These are phyloP conservation scores for Onychostoma macrolepis DNA, from an alignment of 2,113 vertebrate genomes.

Conservation along the genomic window DNA sequence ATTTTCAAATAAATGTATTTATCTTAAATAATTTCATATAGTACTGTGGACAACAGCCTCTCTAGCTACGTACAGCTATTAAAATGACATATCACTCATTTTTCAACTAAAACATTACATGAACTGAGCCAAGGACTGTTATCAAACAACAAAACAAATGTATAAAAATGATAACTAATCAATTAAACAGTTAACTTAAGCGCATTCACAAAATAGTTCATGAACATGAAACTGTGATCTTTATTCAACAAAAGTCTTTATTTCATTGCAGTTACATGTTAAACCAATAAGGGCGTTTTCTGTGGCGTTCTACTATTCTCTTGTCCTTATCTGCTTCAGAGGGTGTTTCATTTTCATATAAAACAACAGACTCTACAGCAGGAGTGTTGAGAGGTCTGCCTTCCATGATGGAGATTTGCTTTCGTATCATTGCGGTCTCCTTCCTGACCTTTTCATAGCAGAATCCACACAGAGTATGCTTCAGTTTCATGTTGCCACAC, in stretches of 20 bases:
- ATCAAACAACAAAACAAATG: not conserved
- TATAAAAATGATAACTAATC: not conserved
- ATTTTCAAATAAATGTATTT: not conserved
- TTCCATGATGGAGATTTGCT: constrained; percentile 82
- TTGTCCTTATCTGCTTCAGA: constrained; percentile 80
- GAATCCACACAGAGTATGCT: constrained; percentile 87
- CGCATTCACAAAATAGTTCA: not conserved
- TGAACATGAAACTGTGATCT: not conserved
- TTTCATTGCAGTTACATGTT: constrained; percentile 57
- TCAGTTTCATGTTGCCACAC: constrained; percentile 93
- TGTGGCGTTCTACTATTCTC: constrained; percentile 84
- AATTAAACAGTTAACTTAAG: not conserved
- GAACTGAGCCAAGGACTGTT: not conserved
- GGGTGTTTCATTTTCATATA: constrained; percentile 85
- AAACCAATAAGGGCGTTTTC: constrained; percentile 93
- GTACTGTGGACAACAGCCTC: not conserved
- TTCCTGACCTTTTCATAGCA: constrained; percentile 87
- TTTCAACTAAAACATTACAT: not conserved
- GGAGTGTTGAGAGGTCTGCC: constrained; percentile 83
- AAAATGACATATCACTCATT: not conserved
- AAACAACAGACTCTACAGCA: constrained; percentile 80
- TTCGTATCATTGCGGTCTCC: constrained; percentile 83
- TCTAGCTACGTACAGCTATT: not conserved
- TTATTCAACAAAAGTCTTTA: constrained; percentile 26
- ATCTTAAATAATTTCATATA: not conserved